Base-by-base conservation (phyloP, 2,888 invertebrate species). In the Halictus ligatus region DNA sequence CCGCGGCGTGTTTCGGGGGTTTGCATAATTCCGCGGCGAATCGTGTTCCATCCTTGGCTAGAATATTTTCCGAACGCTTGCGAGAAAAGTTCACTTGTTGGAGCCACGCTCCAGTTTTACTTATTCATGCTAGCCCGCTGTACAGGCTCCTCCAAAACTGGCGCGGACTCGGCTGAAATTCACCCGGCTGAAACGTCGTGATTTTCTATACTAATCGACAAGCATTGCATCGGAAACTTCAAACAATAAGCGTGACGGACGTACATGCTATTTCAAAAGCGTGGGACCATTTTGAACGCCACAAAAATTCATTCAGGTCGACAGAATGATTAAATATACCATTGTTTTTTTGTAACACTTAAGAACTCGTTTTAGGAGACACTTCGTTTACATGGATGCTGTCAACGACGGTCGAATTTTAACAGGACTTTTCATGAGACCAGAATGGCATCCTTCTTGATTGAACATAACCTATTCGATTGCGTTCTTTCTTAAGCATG, bases 21-120 rank as follows among this genome's bases (percentile, higher is more conserved):
- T 89, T 78, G 89, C 87, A 86, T 89, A 90, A 90, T 87, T 87
- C 88, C 80, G 29, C 75, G 74, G 75, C 71, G 76, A 90, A 89
- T 88, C 83, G 89, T 78, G 82, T 69, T 48, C 48, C 72, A 64
- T 40, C 50, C 75, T 75, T 50, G 74, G 48, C 7, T 15, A 58
- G 10, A 40, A n/a, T 71, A 75, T 80, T 83, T 83, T 83, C 54
- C 48, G 48, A 29, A 71, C 69, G 48, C 46, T 4, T 6, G 48
- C 46, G 40, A 35, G 74, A 18, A 69, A 75, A 54, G 40, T 54
- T 58, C 40, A 50, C 48, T 67, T 21, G 76, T 50, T 35, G 64
- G 48, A 25, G 48, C 60, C 21, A 29, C 8, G 21, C 10, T 40
- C 71, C 21, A n/a, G n/a, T 5, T 43, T 71, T n/a, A 71, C 71